Evolutionary conservation across 2,113 vertebrate genomes (phyloP), one percentile per base, ranked within the genome.

Genomic region (Mus musculus): DNA sequence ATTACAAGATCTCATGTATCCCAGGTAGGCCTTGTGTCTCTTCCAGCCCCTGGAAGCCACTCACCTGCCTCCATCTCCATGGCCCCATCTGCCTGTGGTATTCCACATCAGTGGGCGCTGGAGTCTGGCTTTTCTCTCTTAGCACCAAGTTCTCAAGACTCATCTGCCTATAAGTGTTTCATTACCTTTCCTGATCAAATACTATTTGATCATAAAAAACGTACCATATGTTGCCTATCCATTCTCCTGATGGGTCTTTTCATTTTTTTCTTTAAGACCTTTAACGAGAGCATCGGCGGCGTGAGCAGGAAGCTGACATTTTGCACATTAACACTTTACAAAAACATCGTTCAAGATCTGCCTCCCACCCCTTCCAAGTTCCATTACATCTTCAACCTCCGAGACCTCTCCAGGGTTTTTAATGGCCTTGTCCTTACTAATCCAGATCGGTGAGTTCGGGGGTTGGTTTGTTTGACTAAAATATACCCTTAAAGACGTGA

Each of bases 301-400:
- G 97, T 99, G 52, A 99, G 99, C 87, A 98, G 99, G 96, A 98
- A 97, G 95, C 93, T 99, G 97, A 99, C 99, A 2, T 36, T 26
- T n/a, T 99, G 99, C 97, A 99, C 99, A 0, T 92, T 99, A 97
- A 97, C 98, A 24, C 99, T 99, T 49, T 99, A 99, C 97, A 99
- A 99, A 95, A 97, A 33, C 93, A 99, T 99, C 16, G 97, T 99
- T 90, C 98, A 97, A 97, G 99, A 99, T n/a, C 97, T 99, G 56
- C 99, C 99, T 0, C 99, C 99, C 36, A 99, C 99, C 69, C 99
- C 99, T 5, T 99, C 99, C 5, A 99, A 99, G 98, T 99, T 99
- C 96, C 99, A 99, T 97, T 99, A 99, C 96, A 99, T 99, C 98
- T 99, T 99, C 94, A 99, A 99, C 97, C 98, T 99, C 75, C 98